Percentiles rank a stretch among this genome's conserved stretches.
phyloP scores from a whole-genome alignment of 2,113 vertebrate species.

The Ovis canadensis region DNA sequence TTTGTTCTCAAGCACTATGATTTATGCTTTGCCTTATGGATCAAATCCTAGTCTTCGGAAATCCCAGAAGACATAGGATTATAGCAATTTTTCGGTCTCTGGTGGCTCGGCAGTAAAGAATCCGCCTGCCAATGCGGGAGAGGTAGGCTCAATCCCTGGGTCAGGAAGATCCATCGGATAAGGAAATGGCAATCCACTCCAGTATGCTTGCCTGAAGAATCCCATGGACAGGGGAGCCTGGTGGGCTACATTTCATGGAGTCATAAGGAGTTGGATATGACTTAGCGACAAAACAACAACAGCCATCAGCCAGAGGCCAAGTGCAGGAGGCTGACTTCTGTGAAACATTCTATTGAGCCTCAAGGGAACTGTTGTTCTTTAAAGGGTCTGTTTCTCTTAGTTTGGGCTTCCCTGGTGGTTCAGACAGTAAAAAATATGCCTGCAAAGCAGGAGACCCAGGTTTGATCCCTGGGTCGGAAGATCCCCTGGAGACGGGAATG shows the following conservation, averaged over 20 bases:
- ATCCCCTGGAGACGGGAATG: not conserved
- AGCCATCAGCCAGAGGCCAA: not conserved
- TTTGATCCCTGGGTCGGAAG: not conserved
- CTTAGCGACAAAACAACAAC: not conserved
- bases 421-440: not conserved
- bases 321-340: not conserved
- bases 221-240: not conserved
- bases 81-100: not conserved
- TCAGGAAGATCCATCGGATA: not conserved
- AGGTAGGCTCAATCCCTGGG: not conserved
- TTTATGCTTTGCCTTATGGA: not conserved
- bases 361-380: not conserved
- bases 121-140: rapidly evolving
- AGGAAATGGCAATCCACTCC: not conserved
- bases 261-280: not conserved
- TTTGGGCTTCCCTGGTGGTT: not conserved
- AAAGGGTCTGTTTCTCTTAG: not conserved
- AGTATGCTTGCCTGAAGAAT: not conserved
- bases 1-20: not conserved
- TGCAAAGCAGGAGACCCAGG: not conserved
- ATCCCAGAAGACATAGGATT: not conserved
- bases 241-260: not conserved
- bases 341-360: not conserved
- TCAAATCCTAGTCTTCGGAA: not conserved
- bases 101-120: not conserved